These are phyloP conservation scores for Oryctes rhinoceros DNA, from an alignment of 1,140 invertebrate genomes.

Conservation along the genomic window DNA sequence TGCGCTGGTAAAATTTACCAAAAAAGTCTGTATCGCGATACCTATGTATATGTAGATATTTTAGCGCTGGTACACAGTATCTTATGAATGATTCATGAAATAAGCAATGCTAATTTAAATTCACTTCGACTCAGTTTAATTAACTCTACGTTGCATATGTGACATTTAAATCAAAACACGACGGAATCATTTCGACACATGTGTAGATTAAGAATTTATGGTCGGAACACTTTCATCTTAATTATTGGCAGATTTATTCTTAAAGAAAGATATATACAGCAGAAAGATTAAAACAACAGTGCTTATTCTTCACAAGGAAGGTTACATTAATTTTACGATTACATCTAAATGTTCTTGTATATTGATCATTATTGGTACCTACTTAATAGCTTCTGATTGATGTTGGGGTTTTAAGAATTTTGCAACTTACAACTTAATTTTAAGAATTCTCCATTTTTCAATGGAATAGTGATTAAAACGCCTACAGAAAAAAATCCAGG, in stretches of 20 bases:
- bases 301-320: too few species aligned
- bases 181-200: background rate
- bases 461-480: too few species aligned
- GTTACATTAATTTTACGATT: too few species aligned
- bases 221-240: background rate
- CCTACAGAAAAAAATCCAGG: too few species aligned
- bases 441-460: too few species aligned
- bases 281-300: background rate
- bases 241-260: background rate
- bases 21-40: background rate
- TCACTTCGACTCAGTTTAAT: background rate
- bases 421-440: too few species aligned
- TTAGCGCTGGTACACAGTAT: background rate
- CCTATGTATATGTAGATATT: background rate
- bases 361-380: too few species aligned
- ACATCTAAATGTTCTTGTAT: too few species aligned
- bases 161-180: background rate
- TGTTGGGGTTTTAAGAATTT: too few species aligned
- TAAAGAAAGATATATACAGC: background rate
- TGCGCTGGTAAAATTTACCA: background rate
- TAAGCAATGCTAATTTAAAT: slow-evolving; percentile 5
- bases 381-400: too few species aligned
- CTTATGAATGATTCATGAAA: slow-evolving; percentile 15
- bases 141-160: background rate
- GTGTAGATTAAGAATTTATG: background rate